Conservation (phyloP, 2,888 invertebrate genomes). For the Acleris emargana region DNA sequence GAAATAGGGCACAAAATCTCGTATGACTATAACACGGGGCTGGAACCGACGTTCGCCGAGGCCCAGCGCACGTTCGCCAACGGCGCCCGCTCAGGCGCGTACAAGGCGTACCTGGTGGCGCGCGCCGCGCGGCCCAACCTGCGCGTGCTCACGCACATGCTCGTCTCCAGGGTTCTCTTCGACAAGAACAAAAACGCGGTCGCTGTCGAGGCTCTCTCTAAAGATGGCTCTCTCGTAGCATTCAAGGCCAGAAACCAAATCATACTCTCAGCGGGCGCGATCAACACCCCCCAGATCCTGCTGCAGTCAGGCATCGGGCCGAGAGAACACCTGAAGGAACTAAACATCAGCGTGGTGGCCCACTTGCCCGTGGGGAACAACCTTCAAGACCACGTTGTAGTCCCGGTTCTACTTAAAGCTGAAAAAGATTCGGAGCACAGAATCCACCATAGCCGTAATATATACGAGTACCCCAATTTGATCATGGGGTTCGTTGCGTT, state of each 20-base stretch:
- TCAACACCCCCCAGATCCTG: conserved; percentile 25
- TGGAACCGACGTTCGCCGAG: background rate
- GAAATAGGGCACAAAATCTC: conserved; percentile 15
- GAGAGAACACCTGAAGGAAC: conserved; percentile 2
- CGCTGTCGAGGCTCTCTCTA: conserved; percentile 9
- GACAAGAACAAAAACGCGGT: conserved; percentile 9
- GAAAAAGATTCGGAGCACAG: background rate
- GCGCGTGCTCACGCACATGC: conserved; percentile 4
- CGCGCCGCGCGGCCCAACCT: conserved; percentile 12
- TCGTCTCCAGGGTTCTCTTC: conserved; percentile 13
- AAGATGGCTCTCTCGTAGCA: background rate
- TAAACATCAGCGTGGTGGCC: conserved; percentile 2
- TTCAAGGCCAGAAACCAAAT: conserved; percentile 15
- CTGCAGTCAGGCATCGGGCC: conserved; percentile 27
- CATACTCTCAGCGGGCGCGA: conserved; percentile 25
- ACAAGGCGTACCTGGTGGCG: conserved; percentile 10
- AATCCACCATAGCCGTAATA: background rate
- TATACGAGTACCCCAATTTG: conserved; percentile 7
- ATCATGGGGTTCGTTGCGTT: conserved; percentile 6
- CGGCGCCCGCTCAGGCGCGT: conserved; percentile 8
- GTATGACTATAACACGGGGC: conserved; percentile 7
- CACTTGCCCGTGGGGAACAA: conserved; percentile 23
- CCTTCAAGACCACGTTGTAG: conserved; percentile 16
- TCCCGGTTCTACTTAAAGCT: conserved; percentile 10
- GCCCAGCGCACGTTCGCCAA: conserved; percentile 15